Evolutionary conservation across 1,140 invertebrate species (phyloP).

Genomic region (Cydia amplana): DNA sequence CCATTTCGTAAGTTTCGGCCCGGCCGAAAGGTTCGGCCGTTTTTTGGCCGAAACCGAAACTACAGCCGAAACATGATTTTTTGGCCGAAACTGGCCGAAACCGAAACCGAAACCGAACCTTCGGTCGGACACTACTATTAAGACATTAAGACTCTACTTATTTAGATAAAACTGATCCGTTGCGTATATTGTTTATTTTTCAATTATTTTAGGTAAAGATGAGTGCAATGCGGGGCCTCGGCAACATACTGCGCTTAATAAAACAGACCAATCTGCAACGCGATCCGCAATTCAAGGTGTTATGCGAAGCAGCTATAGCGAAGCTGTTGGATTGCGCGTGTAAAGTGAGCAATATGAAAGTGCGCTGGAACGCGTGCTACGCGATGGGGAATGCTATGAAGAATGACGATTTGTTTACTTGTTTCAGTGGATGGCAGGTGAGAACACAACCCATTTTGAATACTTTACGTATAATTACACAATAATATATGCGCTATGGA

Average conservation of each 20-base stretch:
- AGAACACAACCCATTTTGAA: constrained; percentile 33
- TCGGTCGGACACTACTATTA: too few species aligned
- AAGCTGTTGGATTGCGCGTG: constrained; percentile 85
- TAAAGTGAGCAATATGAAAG: constrained; percentile 88
- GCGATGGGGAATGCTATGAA: constrained; percentile 89
- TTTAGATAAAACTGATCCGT: too few species aligned
- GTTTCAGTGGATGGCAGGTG: constrained; percentile 80
- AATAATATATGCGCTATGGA: too few species aligned
- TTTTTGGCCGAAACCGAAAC: too few species aligned
- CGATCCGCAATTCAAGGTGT: constrained; percentile 66
- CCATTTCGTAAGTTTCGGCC: too few species aligned
- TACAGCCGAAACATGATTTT: too few species aligned
- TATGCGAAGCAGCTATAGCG: constrained; percentile 80
- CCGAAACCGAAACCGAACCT: too few species aligned
- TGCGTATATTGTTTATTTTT: too few species aligned
- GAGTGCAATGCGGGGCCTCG: constrained; percentile 89
- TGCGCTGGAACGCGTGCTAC: constrained; percentile 95
- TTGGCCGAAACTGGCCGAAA: too few species aligned
- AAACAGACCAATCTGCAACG: constrained; percentile 78
- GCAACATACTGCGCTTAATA: constrained; percentile 87
- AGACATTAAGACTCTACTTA: too few species aligned
- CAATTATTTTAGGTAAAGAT: constrained; percentile 81
- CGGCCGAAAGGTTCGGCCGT: too few species aligned
- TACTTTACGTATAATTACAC: too few species aligned
- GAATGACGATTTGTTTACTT: constrained; percentile 81